Conservation (phyloP, 2,888 invertebrate genomes). For the Melangyna quadrimaculata region DNA sequence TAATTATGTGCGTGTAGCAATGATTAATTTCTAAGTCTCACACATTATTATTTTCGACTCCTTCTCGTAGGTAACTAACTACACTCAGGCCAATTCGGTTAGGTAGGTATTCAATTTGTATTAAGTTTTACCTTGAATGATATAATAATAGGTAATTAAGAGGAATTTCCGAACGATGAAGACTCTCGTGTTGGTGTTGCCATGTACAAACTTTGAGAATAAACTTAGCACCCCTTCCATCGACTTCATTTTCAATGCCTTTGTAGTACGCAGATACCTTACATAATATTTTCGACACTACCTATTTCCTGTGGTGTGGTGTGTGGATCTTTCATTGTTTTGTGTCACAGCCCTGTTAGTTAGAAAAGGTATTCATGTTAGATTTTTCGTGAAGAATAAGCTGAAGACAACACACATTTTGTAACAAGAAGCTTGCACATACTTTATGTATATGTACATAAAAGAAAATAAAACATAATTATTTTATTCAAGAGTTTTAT, state of each 20-base stretch:
- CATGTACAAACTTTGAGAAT: neutral
- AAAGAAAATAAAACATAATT: too few relatives aligned
- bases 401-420: too few relatives aligned
- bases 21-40: slow-evolving; percentile 13
- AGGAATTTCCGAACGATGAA: slow-evolving; percentile 33
- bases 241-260: neutral
- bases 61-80: neutral
- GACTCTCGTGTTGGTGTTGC: neutral
- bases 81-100: neutral
- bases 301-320: neutral
- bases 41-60: slow-evolving; percentile 11
- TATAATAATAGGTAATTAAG: slow-evolving; percentile 32
- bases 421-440: too few relatives aligned
- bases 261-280: neutral
- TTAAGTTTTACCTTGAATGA: slow-evolving; percentile 6
- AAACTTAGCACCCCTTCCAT: too few relatives aligned
- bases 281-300: neutral
- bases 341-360: too few relatives aligned
- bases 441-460: too few relatives aligned
- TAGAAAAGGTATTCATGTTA: too few relatives aligned
- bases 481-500: too few relatives aligned
- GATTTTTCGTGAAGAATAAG: too few relatives aligned
- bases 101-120: slow-evolving; percentile 16
- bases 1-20: slow-evolving; percentile 52
- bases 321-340: too few relatives aligned